These are phyloP conservation scores for Palythoa grandis DNA, from an alignment of 92 coral and sea anemone genomes.

Conservation along the genomic window DNA sequence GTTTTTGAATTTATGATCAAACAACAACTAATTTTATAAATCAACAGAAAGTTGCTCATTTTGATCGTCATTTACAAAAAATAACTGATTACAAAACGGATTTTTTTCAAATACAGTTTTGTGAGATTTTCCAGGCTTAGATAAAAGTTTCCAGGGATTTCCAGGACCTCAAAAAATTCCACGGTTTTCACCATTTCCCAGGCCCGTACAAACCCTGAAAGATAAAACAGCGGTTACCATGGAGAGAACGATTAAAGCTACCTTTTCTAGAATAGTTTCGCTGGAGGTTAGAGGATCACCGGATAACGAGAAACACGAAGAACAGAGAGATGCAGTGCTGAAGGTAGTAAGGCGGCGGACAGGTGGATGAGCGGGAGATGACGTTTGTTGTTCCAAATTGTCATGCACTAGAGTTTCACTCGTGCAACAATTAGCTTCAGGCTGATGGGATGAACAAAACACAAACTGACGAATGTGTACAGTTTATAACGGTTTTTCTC, in stretches of 20 bases:
- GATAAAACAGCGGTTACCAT: not conserved
- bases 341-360: conserved; percentile 40
- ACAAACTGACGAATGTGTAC: conserved; percentile 11
- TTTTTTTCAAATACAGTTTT: no score
- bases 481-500: not conserved
- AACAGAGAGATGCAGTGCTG: conserved; percentile 40
- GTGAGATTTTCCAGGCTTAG: no score
- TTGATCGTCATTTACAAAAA: no score
- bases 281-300: conserved; percentile 38
- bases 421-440: conserved; percentile 32
- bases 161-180: no score
- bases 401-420: conserved; percentile 43
- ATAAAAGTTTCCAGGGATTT: no score
- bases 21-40: no score
- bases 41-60: no score
- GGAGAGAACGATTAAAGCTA: conserved; percentile 25
- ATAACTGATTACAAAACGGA: no score
- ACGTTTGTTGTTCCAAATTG: conserved; percentile 19
- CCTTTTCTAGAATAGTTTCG: conserved; percentile 48
- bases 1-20: no score
- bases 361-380: conserved; percentile 30
- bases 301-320: conserved; percentile 33
- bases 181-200: no score
- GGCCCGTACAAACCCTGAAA: not conserved
- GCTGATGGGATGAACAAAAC: conserved; percentile 42